These are phyloP conservation scores for Nycteola revayana DNA, from an alignment of 2,888 invertebrate species.

Conservation along the genomic window DNA sequence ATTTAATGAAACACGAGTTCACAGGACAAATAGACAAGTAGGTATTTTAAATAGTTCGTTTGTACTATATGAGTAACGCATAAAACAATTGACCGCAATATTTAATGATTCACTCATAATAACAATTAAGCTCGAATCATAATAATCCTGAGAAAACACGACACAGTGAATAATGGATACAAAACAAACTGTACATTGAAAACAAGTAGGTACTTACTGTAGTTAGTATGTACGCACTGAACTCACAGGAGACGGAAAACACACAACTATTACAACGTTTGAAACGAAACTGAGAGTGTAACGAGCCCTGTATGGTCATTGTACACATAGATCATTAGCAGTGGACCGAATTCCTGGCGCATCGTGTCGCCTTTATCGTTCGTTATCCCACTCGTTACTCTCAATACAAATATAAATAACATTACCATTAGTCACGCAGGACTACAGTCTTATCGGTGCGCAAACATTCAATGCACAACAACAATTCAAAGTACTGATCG, in stretches of 20 bases:
- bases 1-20: too few relatives aligned
- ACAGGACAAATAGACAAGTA: too few relatives aligned
- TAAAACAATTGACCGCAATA: too few relatives aligned
- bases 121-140: conserved; percentile 14
- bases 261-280: conserved; percentile 29
- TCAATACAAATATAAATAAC: conserved; percentile 62
- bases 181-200: too few relatives aligned
- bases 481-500: conserved; percentile 45
- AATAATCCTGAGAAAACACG: conserved; percentile 17
- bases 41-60: background rate
- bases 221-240: conserved; percentile 7
- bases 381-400: conserved; percentile 57
- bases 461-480: conserved; percentile 44
- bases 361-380: conserved; percentile 58
- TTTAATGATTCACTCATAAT: conserved; percentile 25
- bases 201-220: too few relatives aligned
- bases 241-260: conserved; percentile 17
- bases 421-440: conserved; percentile 61
- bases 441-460: conserved; percentile 56
- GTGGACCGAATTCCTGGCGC: conserved; percentile 56
- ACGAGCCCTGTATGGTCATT: conserved; percentile 38
- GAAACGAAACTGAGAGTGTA: conserved; percentile 52
- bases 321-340: conserved; percentile 50
- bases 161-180: background rate
- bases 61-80: conserved; percentile 1